Evolutionary conservation across 1,140 invertebrate species (phyloP), one percentile per base, ranked within the genome.

Genomic region (Mercenaria mercenaria): DNA sequence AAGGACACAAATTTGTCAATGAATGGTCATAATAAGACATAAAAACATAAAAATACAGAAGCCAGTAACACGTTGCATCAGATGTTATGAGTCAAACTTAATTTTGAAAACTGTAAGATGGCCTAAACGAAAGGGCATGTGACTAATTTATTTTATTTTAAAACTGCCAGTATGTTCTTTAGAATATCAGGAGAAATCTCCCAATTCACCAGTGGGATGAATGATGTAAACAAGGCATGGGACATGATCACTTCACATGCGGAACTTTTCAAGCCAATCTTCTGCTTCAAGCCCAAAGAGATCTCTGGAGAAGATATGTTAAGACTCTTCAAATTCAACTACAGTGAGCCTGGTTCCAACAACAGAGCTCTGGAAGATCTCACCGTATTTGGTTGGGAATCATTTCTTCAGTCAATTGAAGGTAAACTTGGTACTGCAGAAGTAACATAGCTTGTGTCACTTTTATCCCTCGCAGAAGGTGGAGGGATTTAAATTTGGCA

Each of bases 401-500:
- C 82, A 6, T 85, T 72, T 85, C 82, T 85, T 26, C 82, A 72
- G 67, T 85, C 67, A 13, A 74, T 85, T 85, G 82, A 85, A 85
- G 67, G 82, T 85, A 85, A 52, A 34, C 10, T 11, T 64, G 8
- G 32, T n/a, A 64, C 6, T 64, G 8, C 61, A 26, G 8, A 64
- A n/a, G n/a, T n/a, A n/a, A n/a, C n/a, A n/a, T n/a, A n/a, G n/a
- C n/a, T n/a, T n/a, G n/a, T n/a, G n/a, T n/a, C n/a, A n/a, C n/a
- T n/a, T n/a, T n/a, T n/a, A n/a, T n/a, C n/a, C n/a, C n/a, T n/a
- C n/a, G n/a, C n/a, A n/a, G n/a, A n/a, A n/a, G n/a, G n/a, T n/a
- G n/a, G n/a, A n/a, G n/a, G n/a, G n/a, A n/a, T n/a, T n/a, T n/a
- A n/a, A n/a, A n/a, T n/a, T n/a, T n/a, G n/a, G n/a, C n/a, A n/a